phyloP scores from a whole-genome alignment of 2,888 invertebrate species.

The Bibio marci region DNA sequence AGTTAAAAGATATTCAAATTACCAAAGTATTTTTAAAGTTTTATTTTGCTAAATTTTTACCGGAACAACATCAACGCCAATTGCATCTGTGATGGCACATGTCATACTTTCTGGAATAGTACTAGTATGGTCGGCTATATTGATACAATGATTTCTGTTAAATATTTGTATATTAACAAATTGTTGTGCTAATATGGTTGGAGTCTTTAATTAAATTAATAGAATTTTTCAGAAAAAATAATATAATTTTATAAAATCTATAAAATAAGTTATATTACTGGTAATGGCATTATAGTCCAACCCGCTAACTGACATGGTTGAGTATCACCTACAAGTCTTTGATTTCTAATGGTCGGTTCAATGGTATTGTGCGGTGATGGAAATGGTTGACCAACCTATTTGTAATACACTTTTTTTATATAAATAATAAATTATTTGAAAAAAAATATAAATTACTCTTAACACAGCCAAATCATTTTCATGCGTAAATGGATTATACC shows the following conservation, averaged over 20 bases:
- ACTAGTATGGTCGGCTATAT: neutral
- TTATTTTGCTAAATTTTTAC: neutral
- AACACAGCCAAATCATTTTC: conserved; percentile 3
- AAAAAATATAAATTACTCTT: neutral
- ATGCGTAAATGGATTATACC: neutral
- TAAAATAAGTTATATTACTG: too few relatives aligned
- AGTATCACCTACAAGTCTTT: neutral
- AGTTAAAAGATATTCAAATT: neutral
- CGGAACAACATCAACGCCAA: neutral
- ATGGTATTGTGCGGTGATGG: conserved; percentile 7
- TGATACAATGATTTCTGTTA: neutral
- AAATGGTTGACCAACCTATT: neutral
- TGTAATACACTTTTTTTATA: too few relatives aligned
- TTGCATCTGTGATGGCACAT: conserved; percentile 4
- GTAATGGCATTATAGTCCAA: conserved; percentile 2
- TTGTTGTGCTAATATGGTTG: too few relatives aligned
- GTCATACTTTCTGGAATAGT: conserved; percentile 1
- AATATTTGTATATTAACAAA: conserved; percentile 2
- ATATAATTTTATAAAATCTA: too few relatives aligned
- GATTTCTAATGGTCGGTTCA: conserved; percentile 1
- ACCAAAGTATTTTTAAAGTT: neutral
- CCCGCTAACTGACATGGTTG: conserved; percentile 4
- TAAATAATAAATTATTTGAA: too few relatives aligned
- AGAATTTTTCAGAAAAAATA: too few relatives aligned
- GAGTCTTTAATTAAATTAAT: too few relatives aligned